Percentiles rank a stretch among this genome's conserved stretches.
Conservation (phyloP, 2,113 vertebrate genomes). For the Tor tambroides region DNA sequence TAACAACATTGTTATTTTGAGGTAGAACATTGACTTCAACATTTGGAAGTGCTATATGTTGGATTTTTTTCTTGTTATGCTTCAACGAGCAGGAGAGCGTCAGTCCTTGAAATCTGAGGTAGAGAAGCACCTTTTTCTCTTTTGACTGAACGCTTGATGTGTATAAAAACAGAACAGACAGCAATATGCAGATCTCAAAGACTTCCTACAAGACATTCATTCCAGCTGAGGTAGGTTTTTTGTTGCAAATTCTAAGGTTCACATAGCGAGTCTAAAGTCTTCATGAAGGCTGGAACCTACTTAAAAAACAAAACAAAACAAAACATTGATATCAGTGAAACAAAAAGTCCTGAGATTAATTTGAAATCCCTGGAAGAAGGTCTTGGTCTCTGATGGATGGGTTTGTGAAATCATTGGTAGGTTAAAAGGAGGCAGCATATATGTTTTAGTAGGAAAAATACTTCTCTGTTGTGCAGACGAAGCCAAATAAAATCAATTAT, state of each 20-base stretch:
- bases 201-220: constrained; percentile 95
- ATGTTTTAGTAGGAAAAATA: constrained; percentile 66
- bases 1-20: constrained; percentile 84
- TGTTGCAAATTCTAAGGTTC: constrained; percentile 78
- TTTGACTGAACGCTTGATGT: constrained; percentile 76
- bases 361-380: constrained; percentile 75
- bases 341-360: constrained; percentile 87
- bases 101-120: constrained; percentile 87
- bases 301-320: constrained; percentile 56
- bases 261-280: constrained; percentile 78
- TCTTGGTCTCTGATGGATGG: constrained; percentile 69
- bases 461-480: constrained; percentile 36
- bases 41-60: constrained; percentile 91
- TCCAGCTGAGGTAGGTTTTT: constrained; percentile 97
- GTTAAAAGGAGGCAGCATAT: constrained; percentile 69
- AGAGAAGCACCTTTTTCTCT: constrained; percentile 81
- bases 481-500: constrained; percentile 57
- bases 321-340: constrained; percentile 70
- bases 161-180: constrained; percentile 74
- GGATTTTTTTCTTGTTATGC: constrained; percentile 67
- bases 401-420: constrained; percentile 73
- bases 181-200: constrained; percentile 78
- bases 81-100: constrained; percentile 71
- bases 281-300: constrained; percentile 75
- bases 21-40: constrained; percentile 97